These are phyloP conservation scores for Timema cristinae DNA, from an alignment of 2,888 invertebrate species.

Conservation along the genomic window DNA sequence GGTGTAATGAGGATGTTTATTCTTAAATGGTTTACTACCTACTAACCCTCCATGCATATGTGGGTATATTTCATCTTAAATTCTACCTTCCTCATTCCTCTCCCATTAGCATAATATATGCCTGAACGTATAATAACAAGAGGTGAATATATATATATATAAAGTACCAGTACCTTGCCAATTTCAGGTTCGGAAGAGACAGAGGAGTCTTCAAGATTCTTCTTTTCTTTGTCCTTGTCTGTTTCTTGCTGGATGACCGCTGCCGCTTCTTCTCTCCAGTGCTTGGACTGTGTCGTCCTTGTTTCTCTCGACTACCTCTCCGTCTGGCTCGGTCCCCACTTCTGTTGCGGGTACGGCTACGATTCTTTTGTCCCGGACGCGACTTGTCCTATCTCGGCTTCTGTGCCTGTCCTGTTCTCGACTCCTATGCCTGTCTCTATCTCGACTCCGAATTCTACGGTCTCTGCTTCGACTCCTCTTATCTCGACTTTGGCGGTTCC, in stretches of 20 bases:
- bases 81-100: too few relatives aligned
- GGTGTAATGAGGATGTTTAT: too few relatives aligned
- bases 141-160: too few relatives aligned
- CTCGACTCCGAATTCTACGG: conserved; percentile 37
- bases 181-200: conserved; percentile 48
- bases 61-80: too few relatives aligned
- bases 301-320: conserved; percentile 31
- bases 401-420: conserved; percentile 36
- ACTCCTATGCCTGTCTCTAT: conserved; percentile 37
- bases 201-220: conserved; percentile 33
- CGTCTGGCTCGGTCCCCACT: conserved; percentile 17
- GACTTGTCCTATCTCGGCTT: conserved; percentile 37
- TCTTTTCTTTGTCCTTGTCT: conserved; percentile 20
- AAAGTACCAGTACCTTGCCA: conserved; percentile 41
- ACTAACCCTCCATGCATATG: too few relatives aligned
- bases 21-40: too few relatives aligned
- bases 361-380: conserved; percentile 30
- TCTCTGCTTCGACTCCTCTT: conserved; percentile 38
- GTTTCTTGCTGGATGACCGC: conserved; percentile 26
- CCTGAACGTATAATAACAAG: too few relatives aligned
- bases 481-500: conserved; percentile 26
- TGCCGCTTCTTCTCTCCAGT: conserved; percentile 31
- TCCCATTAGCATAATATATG: too few relatives aligned
- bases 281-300: conserved; percentile 32
- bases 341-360: conserved; percentile 13